Evolutionary conservation across 2,113 vertebrate species (phyloP), one percentile per base, ranked within the genome.

Genomic region (Antechinus flavipes): DNA sequence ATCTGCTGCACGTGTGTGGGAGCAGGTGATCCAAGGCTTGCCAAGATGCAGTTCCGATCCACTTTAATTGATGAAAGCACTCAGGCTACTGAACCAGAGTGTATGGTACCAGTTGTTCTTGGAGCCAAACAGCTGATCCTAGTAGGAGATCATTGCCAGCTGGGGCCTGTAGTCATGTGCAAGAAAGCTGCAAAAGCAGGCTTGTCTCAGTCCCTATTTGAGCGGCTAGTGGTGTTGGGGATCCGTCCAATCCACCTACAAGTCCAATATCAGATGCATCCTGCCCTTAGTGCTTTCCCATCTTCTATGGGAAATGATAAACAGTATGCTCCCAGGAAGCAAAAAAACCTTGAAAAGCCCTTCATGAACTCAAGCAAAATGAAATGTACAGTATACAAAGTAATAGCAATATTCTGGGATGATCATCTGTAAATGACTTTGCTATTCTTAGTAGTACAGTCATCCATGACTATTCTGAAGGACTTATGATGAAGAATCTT

Each of bases 41-140:
- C 99, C 84, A 99, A 99, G 97, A 99, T 99, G 99, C 99, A 99
- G 97, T 99, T 99, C 97, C 99, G 99, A 54, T 99, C 99, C 98
- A 99, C 99, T 96, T 98, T 99, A 56, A 99, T 99, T 0, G 99
- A 99, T 8, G 99, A 99, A 93, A 99, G 99, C 98, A 99, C 99
- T 0, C 99, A 99, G 98, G 99, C 99, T 95, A 99, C 99, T 0
- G 99, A 99, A 97, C 99, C 99, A 0, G 99, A 99, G 98, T 99
- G 99, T 96, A 99, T 99, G 99, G 99, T 99, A 84, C 99, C 99
- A 0, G 99, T 99, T 42, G 99, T 99, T 5, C 98, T 99, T 2
- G 99, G 99, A 91, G 99, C 99, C 89, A 99, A 99, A 93, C 99
- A 99, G 99, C 99, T 99, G 50, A 99, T 99, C 97, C 99, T 99